These are phyloP conservation scores for Anagyrus pseudococci DNA, from an alignment of 2,888 invertebrate genomes.

Conservation along the genomic window DNA sequence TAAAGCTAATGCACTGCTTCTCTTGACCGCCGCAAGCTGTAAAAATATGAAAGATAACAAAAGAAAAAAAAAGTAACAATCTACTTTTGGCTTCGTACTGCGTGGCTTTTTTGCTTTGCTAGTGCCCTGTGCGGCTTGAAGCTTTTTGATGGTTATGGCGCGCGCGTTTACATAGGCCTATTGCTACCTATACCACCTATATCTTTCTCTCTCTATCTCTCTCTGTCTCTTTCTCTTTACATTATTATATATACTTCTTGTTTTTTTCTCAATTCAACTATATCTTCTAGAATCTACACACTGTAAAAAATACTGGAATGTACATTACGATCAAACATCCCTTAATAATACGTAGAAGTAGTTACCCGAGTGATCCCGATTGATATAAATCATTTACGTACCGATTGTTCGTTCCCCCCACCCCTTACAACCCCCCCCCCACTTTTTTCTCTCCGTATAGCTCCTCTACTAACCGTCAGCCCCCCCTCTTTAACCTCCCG, in stretches of 20 bases:
- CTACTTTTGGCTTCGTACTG: no score
- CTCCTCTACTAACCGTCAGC: background rate
- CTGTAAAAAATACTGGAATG: conserved; percentile 19
- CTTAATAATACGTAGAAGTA: background rate
- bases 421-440: background rate
- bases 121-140: conserved; percentile 14
- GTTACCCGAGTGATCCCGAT: no score
- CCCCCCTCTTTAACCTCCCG: no score
- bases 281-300: background rate
- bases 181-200: no score
- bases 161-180: conserved; percentile 10
- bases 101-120: conserved; percentile 2
- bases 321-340: conserved; percentile 13
- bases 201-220: background rate
- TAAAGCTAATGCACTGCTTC: conserved; percentile 19
- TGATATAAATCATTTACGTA: no score
- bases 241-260: background rate
- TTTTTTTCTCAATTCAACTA: background rate
- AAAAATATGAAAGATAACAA: conserved; percentile 1
- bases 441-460: background rate
- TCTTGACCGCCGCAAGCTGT: conserved; percentile 14
- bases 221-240: no score
- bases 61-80: no score
- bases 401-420: background rate
- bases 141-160: conserved; percentile 27